Base-by-base conservation (phyloP, 2,113 vertebrate genomes). In the Varanus komodoensis region DNA sequence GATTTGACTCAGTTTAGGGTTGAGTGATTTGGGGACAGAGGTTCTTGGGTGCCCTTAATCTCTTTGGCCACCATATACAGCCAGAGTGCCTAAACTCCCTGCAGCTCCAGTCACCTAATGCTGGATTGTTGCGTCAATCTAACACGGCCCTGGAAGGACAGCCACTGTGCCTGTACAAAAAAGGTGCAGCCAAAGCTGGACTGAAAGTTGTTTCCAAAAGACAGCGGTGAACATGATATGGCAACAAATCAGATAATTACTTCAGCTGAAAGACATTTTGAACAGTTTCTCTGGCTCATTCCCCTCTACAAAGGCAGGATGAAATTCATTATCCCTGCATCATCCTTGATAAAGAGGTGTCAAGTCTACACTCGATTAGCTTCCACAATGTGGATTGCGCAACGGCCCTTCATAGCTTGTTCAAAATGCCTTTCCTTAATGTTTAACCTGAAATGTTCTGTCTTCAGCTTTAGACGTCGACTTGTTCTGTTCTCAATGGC, bases 241-340 rank as follows among this genome's bases (percentile, higher is more conserved):
- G 85, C 95, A 93, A 95, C 89, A 94, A 91, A 93, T 89, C 0
- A 0, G 88, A 38, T 93, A 89, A 91, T 91, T 94, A 92, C 85
- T 90, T 85, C 27, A 21, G 12, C 17, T 91, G 82, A 93, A 91
- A 92, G 79, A 50, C 91, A 93, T 86, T 50, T 48, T 69, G 92
- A 89, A 91, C 75, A 91, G 86, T 87, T 69, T 89, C 85, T 89
- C 86, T 79, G 0, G 0, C 6, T 84, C 92, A 93, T 93, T 91
- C 50, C 38, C 87, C 87, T 77, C 81, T 12, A 88, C 34, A 93
- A 93, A n/a, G 89, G 67, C 84, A 93, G 61, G 84, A 92, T 94
- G 94, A 94, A 93, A 82, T 90, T 69, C 54, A 93, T 94, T 89
- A 85, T 79, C 44, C 73, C 84, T 91, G 91, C 48, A 95, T 57